phyloP scores from a whole-genome alignment of 2,888 invertebrate genomes.

The Andrena minutula region DNA sequence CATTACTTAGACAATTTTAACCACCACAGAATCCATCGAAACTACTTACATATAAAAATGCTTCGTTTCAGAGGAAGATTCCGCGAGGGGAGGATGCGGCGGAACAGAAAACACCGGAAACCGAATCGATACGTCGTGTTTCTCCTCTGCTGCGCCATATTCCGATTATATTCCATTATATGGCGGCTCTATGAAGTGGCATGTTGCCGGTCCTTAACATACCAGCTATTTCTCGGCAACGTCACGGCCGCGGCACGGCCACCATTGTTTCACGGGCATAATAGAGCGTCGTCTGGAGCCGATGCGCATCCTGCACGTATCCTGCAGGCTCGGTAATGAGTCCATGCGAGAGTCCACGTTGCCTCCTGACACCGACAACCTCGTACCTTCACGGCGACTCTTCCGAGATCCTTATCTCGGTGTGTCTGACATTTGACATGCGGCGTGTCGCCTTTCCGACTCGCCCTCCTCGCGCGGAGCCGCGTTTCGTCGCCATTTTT shows the following conservation, averaged over 20 bases:
- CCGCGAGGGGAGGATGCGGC: background rate
- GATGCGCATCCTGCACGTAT: slow-evolving; percentile 54
- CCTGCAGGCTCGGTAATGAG: slow-evolving; percentile 60
- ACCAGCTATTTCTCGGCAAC: slow-evolving; percentile 58
- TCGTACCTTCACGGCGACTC: slow-evolving; percentile 53
- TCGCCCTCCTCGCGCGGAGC: slow-evolving; percentile 39
- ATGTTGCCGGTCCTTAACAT: slow-evolving; percentile 56
- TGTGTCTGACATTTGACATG: slow-evolving; percentile 73
- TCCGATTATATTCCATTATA: slow-evolving; percentile 60
- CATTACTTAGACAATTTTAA: background rate
- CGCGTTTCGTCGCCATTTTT: slow-evolving; percentile 46
- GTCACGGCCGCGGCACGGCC: slow-evolving; percentile 41
- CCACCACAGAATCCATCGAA: background rate
- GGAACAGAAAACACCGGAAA: slow-evolving; percentile 41
- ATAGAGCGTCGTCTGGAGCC: slow-evolving; percentile 54
- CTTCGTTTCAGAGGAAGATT: slow-evolving; percentile 2
- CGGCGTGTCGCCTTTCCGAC: slow-evolving; percentile 60
- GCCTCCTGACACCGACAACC: slow-evolving; percentile 61
- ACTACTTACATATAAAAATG: background rate
- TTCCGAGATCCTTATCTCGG: slow-evolving; percentile 69
- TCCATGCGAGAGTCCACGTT: slow-evolving; percentile 63
- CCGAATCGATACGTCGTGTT: slow-evolving; percentile 33
- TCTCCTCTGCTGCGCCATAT: slow-evolving; percentile 37
- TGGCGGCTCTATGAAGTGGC: slow-evolving; percentile 53
- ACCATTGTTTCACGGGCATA: slow-evolving; percentile 62